Base-by-base conservation (phyloP, 2,797 vertebrate species). In the Syncerus caffer region DNA sequence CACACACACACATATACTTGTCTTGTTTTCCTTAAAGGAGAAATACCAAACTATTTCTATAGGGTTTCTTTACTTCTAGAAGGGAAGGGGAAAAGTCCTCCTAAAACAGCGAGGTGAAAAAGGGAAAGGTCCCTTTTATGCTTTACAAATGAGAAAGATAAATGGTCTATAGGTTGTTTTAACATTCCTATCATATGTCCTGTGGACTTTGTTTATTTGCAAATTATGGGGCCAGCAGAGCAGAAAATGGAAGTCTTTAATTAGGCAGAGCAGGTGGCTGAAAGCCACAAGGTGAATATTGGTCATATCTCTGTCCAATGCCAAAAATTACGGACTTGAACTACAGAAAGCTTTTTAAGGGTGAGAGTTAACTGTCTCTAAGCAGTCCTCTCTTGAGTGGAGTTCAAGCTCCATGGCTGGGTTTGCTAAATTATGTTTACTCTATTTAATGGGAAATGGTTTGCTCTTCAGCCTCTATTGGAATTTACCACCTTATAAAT, bases 211-310 rank as follows among this genome's bases (percentile, higher is more conserved):
- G 84, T 95, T 95, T 97, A 96, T 9, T 58, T 83, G 53, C 31
- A 90, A 97, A 98, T 96, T 96, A 97, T 96, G 93, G 95, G 97
- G 85, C 95, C 92, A 97, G 95, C 92, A 97, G 97, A 98, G 97
- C 96, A 98, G 97, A 98, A 98, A 97, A 98, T 92, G 93, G 86
- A 89, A 97, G 96, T 31, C 95, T 96, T 95, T 98, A 98, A 98
- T 99, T 97, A 98, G 97, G 80, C 57, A 98, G 96, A 98, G 93
- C 98, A 98, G 98, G 98, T 98, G 98, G 98, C 96, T 17, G 62
- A 96, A 95, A 98, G 95, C 50, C 71, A 87, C 50, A 67, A 60
- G 53, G 91, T 93, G 86, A 94, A 50, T 82, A 42, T 47, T 57
- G 80, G 89, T 50, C 55, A 58, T 45, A 10, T 67, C 47, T 78